Percentiles rank a stretch among this genome's conserved stretches.
phyloP scores from a whole-genome alignment of 2,797 vertebrate species.

The Megaceryle alcyon region DNA sequence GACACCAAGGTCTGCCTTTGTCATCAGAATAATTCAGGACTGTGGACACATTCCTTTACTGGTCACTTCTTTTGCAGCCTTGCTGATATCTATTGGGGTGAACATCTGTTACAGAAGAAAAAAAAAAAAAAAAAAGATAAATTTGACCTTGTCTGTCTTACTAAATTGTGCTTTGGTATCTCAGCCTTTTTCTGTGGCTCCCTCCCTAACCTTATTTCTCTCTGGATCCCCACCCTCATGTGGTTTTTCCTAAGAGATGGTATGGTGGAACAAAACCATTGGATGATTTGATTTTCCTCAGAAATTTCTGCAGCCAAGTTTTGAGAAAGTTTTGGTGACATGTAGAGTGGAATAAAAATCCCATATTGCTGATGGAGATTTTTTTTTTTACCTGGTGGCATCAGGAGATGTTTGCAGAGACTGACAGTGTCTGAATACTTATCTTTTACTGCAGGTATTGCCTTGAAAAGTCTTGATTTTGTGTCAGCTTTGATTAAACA shows the following conservation, averaged over 20 bases:
- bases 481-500: conserved; percentile 77
- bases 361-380: conserved; percentile 51
- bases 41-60: neutral
- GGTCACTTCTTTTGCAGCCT: neutral
- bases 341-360: conserved; percentile 52
- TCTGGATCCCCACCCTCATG: neutral
- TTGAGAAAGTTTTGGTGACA: conserved; percentile 5
- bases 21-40: neutral
- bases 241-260: neutral
- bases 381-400: conserved; percentile 69
- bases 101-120: neutral
- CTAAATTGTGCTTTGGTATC: neutral
- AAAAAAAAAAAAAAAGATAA: neutral
- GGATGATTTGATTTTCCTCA: neutral
- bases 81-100: neutral
- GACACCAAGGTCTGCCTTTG: neutral
- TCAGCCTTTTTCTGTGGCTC: neutral
- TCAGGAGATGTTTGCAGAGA: conserved; percentile 73
- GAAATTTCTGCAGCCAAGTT: conserved; percentile 25
- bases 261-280: neutral
- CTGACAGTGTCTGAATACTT: conserved; percentile 77
- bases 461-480: conserved; percentile 79
- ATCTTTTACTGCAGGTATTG: conserved; percentile 62
- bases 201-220: neutral
- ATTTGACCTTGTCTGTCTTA: neutral